These are phyloP conservation scores for Dascillus cervinus DNA, from an alignment of 2,888 invertebrate genomes.

Conservation along the genomic window DNA sequence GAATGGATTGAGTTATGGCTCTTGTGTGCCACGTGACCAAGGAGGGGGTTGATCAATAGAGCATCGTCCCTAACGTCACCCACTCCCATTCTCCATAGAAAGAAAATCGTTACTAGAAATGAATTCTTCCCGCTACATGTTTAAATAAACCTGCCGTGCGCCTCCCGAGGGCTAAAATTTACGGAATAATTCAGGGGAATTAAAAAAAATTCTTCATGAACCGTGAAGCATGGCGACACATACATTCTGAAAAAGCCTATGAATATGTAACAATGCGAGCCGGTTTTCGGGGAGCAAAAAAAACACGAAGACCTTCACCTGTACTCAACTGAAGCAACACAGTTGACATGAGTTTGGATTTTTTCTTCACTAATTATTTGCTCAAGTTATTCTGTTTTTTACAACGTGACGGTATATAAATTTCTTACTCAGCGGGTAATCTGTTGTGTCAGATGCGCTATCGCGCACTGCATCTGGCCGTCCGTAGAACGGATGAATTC, in stretches of 20 bases:
- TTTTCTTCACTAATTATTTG: not conserved
- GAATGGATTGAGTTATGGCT: constrained; percentile 41
- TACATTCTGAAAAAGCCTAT: constrained; percentile 21
- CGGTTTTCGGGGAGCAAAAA: constrained; percentile 23
- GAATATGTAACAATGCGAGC: constrained; percentile 31
- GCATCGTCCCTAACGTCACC: constrained; percentile 41
- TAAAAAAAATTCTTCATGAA: constrained; percentile 20
- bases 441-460: constrained; percentile 23
- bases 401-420: constrained; percentile 22
- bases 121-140: too few relatives aligned
- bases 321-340: constrained; percentile 21
- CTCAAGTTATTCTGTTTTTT: constrained; percentile 12
- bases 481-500: constrained; percentile 17
- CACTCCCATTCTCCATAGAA: constrained; percentile 34
- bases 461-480: constrained; percentile 24
- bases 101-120: constrained; percentile 43
- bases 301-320: constrained; percentile 26
- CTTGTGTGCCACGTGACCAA: constrained; percentile 41
- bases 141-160: not conserved
- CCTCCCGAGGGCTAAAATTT: not conserved
- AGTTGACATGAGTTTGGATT: constrained; percentile 2
- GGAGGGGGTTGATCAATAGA: constrained; percentile 51
- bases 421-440: constrained; percentile 22
- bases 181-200: not conserved
- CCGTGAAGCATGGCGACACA: constrained; percentile 23